phyloP scores from a whole-genome alignment of 1,140 invertebrate species.

The Neuroterus valhalla region DNA sequence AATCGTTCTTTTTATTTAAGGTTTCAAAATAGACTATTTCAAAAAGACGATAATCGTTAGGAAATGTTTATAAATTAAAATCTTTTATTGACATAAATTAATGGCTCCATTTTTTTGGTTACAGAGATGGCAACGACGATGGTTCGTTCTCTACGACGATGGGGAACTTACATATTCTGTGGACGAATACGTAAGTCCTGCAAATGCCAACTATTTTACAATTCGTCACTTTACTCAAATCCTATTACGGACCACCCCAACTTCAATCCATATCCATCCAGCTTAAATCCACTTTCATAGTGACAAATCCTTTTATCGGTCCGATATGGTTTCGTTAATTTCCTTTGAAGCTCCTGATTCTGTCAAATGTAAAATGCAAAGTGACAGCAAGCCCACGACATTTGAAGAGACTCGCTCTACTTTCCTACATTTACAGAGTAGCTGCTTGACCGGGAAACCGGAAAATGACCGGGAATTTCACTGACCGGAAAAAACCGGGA shows the following conservation, averaged over 20 bases:
- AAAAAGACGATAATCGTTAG: too few relatives aligned
- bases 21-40: neutral
- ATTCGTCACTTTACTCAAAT: slow-evolving; percentile 47
- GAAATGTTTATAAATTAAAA: too few relatives aligned
- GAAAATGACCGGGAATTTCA: too few relatives aligned
- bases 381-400: neutral
- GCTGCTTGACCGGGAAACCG: too few relatives aligned
- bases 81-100: slow-evolving; percentile 13
- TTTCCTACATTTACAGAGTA: slow-evolving; percentile 13
- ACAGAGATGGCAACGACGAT: slow-evolving; percentile 97
- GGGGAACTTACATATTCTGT: slow-evolving; percentile 96
- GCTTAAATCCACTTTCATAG: slow-evolving; percentile 49
- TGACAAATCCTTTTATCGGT: slow-evolving; percentile 61
- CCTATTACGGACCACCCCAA: slow-evolving; percentile 47
- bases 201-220: slow-evolving; percentile 8
- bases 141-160: slow-evolving; percentile 98
- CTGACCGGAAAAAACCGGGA: too few relatives aligned
- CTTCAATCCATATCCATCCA: slow-evolving; percentile 30
- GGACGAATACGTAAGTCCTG: slow-evolving; percentile 94
- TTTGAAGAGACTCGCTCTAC: neutral
- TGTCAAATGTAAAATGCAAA: neutral
- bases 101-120: slow-evolving; percentile 75
- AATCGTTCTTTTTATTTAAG: neutral
- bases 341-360: slow-evolving; percentile 29
- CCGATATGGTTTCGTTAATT: slow-evolving; percentile 50